Conservation (phyloP, 2,797 vertebrate species). For the Emydoidea blandingii region DNA sequence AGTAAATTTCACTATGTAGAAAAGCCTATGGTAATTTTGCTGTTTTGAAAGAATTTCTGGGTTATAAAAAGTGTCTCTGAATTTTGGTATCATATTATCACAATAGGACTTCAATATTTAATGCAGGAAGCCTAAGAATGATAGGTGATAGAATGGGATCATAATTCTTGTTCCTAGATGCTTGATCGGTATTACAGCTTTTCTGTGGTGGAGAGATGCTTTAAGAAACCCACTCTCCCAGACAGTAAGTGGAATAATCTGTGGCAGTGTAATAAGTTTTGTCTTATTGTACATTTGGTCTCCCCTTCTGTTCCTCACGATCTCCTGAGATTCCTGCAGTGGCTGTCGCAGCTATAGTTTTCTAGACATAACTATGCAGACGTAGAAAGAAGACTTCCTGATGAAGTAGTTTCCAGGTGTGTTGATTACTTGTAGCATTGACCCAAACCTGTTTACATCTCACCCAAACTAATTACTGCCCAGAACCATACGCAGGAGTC, state of each 20-base stretch:
- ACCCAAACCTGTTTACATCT: conserved; percentile 27
- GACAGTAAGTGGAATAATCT: background rate
- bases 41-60: conserved; percentile 73
- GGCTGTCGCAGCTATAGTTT: conserved; percentile 9
- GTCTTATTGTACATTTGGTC: background rate
- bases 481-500: background rate
- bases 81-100: conserved; percentile 62
- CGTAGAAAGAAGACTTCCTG: conserved; percentile 31
- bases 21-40: conserved; percentile 53
- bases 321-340: conserved; percentile 2
- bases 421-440: background rate
- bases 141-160: conserved; percentile 33
- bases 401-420: background rate
- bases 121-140: conserved; percentile 50
- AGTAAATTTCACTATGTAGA: conserved; percentile 2
- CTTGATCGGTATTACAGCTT: background rate
- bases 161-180: conserved; percentile 32
- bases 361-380: conserved; percentile 1
- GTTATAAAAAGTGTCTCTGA: conserved; percentile 62
- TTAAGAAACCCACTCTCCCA: rapidly evolving
- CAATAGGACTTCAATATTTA: conserved; percentile 65
- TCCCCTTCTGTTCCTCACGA: conserved; percentile 39
- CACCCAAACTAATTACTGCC: background rate
- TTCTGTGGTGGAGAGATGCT: background rate
- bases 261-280: conserved; percentile 47